A percentile compares a stretch with the other conserved stretches of the same genome.
Evolutionary conservation across 2,888 invertebrate species (phyloP).

Genomic region (Cheilosia grossa): DNA sequence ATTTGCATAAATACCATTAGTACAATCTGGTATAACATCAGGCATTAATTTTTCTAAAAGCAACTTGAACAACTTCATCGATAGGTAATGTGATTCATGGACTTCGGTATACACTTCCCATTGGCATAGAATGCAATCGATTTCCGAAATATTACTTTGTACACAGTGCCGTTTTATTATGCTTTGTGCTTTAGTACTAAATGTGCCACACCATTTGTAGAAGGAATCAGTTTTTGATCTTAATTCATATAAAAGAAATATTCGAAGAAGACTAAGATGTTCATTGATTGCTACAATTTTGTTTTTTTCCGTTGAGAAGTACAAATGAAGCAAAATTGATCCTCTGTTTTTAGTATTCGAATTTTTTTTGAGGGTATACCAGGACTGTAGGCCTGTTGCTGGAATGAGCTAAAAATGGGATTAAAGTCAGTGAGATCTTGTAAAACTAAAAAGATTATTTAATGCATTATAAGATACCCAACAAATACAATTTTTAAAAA

Average conservation of each 20-base stretch:
- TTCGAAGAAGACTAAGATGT: slow-evolving; percentile 13
- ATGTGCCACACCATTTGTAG: slow-evolving; percentile 11
- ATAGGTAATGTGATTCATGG: slow-evolving; percentile 23
- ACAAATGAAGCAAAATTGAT: slow-evolving; percentile 20
- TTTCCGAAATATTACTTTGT: slow-evolving; percentile 26
- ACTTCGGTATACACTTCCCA: slow-evolving; percentile 25
- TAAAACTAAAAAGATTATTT: too few relatives aligned
- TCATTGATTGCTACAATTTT: slow-evolving; percentile 16
- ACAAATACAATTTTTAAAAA: too few relatives aligned
- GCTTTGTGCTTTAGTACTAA: not conserved
- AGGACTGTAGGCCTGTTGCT: slow-evolving; percentile 16
- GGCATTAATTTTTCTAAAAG: slow-evolving; percentile 16
- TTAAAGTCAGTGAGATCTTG: not conserved
- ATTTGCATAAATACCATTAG: not conserved
- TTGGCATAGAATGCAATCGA: slow-evolving; percentile 12
- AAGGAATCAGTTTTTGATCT: not conserved
- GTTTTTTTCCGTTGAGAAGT: slow-evolving; percentile 19
- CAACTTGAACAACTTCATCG: slow-evolving; percentile 6
- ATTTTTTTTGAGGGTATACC: slow-evolving; percentile 11
- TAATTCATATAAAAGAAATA: slow-evolving; percentile 26
- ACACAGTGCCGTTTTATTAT: slow-evolving; percentile 6
- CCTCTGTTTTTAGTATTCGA: slow-evolving; percentile 18
- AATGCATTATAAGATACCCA: too few relatives aligned
- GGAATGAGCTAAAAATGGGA: slow-evolving; percentile 16
- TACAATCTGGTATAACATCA: not conserved